Evolutionary conservation across 2,888 invertebrate species (phyloP), one percentile per base, ranked within the genome.

Genomic region (Fabriciana adippe): DNA sequence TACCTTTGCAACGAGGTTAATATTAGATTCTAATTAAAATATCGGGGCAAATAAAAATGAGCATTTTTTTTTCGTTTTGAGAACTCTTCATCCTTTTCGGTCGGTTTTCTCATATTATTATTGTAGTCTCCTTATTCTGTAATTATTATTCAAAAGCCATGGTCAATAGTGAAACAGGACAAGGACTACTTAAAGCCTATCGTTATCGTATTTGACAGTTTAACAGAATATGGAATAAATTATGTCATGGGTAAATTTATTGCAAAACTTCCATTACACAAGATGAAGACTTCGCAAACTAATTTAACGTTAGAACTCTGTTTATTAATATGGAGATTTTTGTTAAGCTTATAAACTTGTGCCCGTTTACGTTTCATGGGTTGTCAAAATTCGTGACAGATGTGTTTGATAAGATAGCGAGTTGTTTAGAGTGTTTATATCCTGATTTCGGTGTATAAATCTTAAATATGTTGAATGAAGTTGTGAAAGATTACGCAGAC

Each of bases 401-500:
- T 80, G 66, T 83, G 55, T 68, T 89, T 69, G 90, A 92, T 82
- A 86, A 74, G 72, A 72, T 90, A 71, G 74, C 84, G 66, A 84
- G 84, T 81, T 74, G 86, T 64, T 82, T 91, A 67, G 90, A 91
- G 78, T 90, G 84, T 84, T 84, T 90, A 73, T 91, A 87, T 84
- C 92, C 92, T 64, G 91, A 92, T 79, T 92, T 92, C 72, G 88
- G 82, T 72, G 84, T 79, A 64, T 69, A 64, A 61, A 35, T 5
- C 16, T 18, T 53, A 73, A 82, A 79, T 72, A 93, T 94, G 94
- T 86, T 93, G 69, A 91, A 93, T 72, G 87, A 93, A 76, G 76
- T 91, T 61, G 93, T 90, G 0, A 85, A 87, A 65, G 93, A 94
- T 76, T 94, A 94, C 80, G 85, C 94, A 35, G 89, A 90, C 69